Base-by-base conservation (phyloP, 2,888 invertebrate genomes). In the Frankliniella fusca region DNA sequence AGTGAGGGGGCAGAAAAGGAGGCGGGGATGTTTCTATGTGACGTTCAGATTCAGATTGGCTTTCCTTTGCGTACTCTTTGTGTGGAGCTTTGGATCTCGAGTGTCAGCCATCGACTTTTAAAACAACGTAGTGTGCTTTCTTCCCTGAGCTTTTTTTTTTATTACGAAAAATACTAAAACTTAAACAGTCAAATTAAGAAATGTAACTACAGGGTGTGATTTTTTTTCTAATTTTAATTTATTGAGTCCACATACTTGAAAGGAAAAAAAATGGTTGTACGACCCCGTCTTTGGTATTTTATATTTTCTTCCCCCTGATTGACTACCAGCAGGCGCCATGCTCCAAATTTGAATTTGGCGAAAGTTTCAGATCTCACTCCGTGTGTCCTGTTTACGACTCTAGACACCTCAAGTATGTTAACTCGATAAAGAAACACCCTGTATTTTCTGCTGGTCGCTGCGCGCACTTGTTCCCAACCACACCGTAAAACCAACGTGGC, bases 21-120 rank as follows among this genome's bases (percentile, higher is more conserved):
- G 18, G n/a, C 54, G 15, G 18, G 54, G 54, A 18, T 15, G 7
- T 54, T 54, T 54, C 54, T 54, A 8, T 54, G 54, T 54, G 54
- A 54, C 54, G 54, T 54, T 54, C 18, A 15, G 54, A 11, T 15
- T 54, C 11, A 54, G 18, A 54, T 54, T 54, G 54, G 11, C 70
- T 27, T 70, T 76, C 70, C 27, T 9, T 76, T 76, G 61, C 70
- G 70, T 76, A 27, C 10, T 76, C 70, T 76, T 76, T 76, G 70
- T 76, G 70, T 76, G 70, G 70, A 76, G 70, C 12, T 15, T 20
- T 54, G 54, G 54, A 20, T 54, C 18, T 20, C 20, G 54, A 9
- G 15, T 54, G 54, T 54, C 54, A 9, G 18, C 15, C 38, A 38
- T 38, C 5, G 38, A 61, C 23, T 76, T 27, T 76, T 76, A 27